A percentile compares a stretch with the other conserved stretches of the same genome.
These are phyloP conservation scores for Fopius arisanus DNA, from an alignment of 1,140 invertebrate genomes.

Conservation along the genomic window DNA sequence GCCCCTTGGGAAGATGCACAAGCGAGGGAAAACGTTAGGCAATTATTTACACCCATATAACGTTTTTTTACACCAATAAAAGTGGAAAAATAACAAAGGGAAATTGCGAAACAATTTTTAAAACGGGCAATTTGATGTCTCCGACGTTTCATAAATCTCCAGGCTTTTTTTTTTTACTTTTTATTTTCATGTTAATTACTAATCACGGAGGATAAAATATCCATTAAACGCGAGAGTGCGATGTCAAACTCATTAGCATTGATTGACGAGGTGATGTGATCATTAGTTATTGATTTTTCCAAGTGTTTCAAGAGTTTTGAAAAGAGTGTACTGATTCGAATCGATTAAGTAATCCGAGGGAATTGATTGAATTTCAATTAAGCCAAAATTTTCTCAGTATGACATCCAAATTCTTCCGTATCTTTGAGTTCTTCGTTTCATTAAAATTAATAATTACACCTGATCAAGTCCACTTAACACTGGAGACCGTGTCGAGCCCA, in stretches of 20 bases:
- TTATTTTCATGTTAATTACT: neutral
- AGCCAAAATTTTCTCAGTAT: too few relatives aligned
- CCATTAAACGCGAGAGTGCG: neutral
- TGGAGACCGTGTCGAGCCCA: neutral
- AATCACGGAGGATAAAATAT: neutral
- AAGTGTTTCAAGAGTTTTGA: too few relatives aligned
- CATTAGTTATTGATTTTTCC: too few relatives aligned
- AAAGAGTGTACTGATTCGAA: too few relatives aligned
- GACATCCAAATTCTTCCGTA: neutral
- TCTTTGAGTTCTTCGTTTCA: neutral
- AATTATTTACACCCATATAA: constrained; percentile 16
- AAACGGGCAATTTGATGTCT: neutral
- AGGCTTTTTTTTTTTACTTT: neutral
- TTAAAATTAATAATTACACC: neutral
- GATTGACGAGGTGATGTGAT: too few relatives aligned
- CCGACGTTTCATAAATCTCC: neutral
- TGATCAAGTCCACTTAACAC: neutral
- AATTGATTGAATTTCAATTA: too few relatives aligned
- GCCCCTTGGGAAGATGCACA: constrained; percentile 12
- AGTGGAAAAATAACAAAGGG: neutral
- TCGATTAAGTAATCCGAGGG: too few relatives aligned
- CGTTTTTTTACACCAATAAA: constrained; percentile 1
- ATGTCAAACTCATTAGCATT: too few relatives aligned
- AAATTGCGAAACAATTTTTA: neutral
- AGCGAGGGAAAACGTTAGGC: neutral